These are phyloP conservation scores for Hirtodrosophila trivittata DNA, from an alignment of 2,888 invertebrate species.

Conservation along the genomic window DNA sequence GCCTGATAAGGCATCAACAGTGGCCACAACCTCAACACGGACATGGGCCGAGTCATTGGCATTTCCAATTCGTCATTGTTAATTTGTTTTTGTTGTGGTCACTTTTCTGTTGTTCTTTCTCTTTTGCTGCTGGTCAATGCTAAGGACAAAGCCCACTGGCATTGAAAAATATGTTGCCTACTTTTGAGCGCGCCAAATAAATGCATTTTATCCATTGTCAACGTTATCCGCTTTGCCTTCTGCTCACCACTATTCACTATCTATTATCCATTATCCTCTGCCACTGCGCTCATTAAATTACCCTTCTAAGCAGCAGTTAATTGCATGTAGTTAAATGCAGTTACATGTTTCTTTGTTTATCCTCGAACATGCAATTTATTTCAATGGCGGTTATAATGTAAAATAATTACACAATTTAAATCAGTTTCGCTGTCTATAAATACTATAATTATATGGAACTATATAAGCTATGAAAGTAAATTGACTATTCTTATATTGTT, in stretches of 20 bases:
- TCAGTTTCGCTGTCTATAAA: too few relatives aligned
- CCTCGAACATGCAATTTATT: slow-evolving; percentile 31
- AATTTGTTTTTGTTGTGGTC: slow-evolving; percentile 15
- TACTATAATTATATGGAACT: too few relatives aligned
- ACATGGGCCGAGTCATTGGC: slow-evolving; percentile 54
- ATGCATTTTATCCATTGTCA: slow-evolving; percentile 10
- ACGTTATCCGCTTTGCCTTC: neutral
- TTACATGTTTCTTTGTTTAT: slow-evolving; percentile 9
- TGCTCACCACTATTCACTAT: slow-evolving; percentile 1
- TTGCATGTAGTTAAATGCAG: slow-evolving; percentile 13
- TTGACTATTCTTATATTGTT: too few relatives aligned
- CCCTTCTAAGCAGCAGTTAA: slow-evolving; percentile 21
- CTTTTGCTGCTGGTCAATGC: slow-evolving; percentile 37
- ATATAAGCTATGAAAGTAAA: too few relatives aligned
- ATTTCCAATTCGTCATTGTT: slow-evolving; percentile 45
- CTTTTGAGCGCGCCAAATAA: slow-evolving; percentile 24
- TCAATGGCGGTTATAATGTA: slow-evolving; percentile 2
- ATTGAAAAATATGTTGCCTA: slow-evolving; percentile 26
- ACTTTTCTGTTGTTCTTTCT: neutral
- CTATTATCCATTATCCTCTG: slow-evolving; percentile 1
- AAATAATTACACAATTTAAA: neutral
- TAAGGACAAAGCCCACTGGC: slow-evolving; percentile 23
- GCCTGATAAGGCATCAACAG: slow-evolving; percentile 62
- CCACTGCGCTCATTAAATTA: slow-evolving; percentile 19
- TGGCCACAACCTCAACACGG: slow-evolving; percentile 29